These are phyloP conservation scores for Aleiodes sp. DNA, from an alignment of 1,140 invertebrate species.

Conservation along the genomic window DNA sequence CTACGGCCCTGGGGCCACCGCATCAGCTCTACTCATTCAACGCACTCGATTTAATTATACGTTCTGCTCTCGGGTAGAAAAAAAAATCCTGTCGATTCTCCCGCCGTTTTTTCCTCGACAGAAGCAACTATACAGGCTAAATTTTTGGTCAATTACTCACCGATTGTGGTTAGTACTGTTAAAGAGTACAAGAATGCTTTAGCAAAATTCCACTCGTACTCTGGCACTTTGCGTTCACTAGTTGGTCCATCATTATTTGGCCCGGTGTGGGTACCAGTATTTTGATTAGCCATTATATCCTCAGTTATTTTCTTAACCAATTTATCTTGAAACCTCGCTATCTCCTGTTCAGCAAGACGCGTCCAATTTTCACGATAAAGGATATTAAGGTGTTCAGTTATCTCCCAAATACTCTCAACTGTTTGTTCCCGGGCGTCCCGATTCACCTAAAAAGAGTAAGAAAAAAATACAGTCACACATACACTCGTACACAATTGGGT, in stretches of 20 bases:
- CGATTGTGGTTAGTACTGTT: constrained; percentile 95
- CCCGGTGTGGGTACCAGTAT: constrained; percentile 52
- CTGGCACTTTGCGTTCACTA: constrained; percentile 47
- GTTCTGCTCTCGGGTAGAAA: neutral
- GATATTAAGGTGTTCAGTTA: constrained; percentile 92
- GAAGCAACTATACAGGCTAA: neutral
- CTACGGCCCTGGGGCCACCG: neutral
- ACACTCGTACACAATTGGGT: constrained; percentile 6
- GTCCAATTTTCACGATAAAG: constrained; percentile 97
- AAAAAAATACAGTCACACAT: neutral
- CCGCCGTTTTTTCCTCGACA: neutral
- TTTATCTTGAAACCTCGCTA: constrained; percentile 88
- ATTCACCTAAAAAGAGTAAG: constrained; percentile 51
- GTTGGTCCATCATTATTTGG: constrained; percentile 47
- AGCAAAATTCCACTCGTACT: constrained; percentile 91
- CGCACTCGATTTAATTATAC: constrained; percentile 24
- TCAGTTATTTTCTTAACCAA: constrained; percentile 81
- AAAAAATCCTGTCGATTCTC: too few species aligned
- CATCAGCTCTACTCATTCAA: neutral
- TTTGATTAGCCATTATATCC: constrained; percentile 72
- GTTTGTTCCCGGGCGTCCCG: constrained; percentile 77
- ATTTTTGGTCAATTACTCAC: constrained; percentile 71
- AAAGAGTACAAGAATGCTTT: constrained; percentile 95
- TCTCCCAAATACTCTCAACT: constrained; percentile 93
- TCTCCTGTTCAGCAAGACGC: constrained; percentile 83